Percentiles rank a stretch among this genome's conserved stretches.
Evolutionary conservation across 2,113 vertebrate genomes (phyloP).

Genomic region (Nothobranchius furzeri): DNA sequence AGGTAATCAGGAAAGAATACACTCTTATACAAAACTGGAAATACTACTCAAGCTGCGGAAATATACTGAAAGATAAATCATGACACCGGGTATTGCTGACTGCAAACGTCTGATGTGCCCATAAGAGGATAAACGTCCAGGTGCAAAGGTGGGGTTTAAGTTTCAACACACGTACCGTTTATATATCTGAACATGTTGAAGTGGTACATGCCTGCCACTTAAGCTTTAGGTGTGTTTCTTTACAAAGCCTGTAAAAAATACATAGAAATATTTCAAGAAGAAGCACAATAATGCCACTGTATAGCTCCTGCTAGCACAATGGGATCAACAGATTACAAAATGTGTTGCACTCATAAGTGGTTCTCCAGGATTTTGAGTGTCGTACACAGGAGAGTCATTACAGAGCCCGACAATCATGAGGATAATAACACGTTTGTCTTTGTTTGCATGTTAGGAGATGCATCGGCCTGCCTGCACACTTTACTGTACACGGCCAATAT

Average conservation of each 20-base stretch:
- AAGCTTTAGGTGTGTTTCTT: conserved; percentile 76
- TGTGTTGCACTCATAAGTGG: too few relatives aligned
- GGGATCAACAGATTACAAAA: conserved; percentile 86
- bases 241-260: conserved; percentile 91
- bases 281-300: conserved; percentile 87
- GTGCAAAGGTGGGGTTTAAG: conserved; percentile 68
- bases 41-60: conserved; percentile 89
- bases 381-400: too few relatives aligned
- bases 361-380: too few relatives aligned
- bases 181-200: conserved; percentile 66
- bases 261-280: conserved; percentile 89
- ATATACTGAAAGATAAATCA: conserved; percentile 85
- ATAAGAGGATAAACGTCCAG: conserved; percentile 65
- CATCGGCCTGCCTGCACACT: too few relatives aligned
- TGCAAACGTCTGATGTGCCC: conserved; percentile 82
- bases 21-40: conserved; percentile 90
- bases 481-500: too few relatives aligned
- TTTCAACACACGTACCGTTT: conserved; percentile 66
- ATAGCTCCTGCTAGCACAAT: conserved; percentile 84
- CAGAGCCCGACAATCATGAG: too few relatives aligned
- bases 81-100: conserved; percentile 91
- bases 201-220: conserved; percentile 89
- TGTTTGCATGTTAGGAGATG: too few relatives aligned
- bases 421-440: too few relatives aligned
- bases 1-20: conserved; percentile 98